Percentiles rank a stretch among this genome's conserved stretches.
phyloP scores from a whole-genome alignment of 1,140 invertebrate species.

The Brevipalpus yothersi region DNA sequence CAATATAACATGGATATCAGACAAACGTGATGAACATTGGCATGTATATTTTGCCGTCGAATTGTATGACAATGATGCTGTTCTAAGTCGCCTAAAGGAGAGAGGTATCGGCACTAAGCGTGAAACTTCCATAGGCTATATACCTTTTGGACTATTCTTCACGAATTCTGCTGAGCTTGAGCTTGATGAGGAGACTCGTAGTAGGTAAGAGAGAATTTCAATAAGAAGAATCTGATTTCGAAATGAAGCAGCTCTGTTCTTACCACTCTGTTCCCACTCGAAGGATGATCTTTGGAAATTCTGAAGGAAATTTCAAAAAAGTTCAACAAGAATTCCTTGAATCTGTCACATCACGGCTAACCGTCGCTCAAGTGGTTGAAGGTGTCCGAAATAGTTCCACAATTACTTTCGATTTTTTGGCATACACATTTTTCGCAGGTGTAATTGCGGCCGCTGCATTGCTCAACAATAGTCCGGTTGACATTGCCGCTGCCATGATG shows the following conservation, averaged over 20 bases:
- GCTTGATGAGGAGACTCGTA: too few relatives aligned
- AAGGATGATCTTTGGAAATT: background rate
- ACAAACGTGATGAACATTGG: slow-evolving; percentile 5
- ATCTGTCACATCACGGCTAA: slow-evolving; percentile 36
- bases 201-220: too few relatives aligned
- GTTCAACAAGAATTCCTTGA: slow-evolving; percentile 18
- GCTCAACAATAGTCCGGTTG: slow-evolving; percentile 49
- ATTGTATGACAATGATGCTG: slow-evolving; percentile 8
- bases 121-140: slow-evolving; percentile 11
- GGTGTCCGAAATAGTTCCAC: slow-evolving; percentile 44
- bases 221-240: background rate
- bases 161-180: too few relatives aligned
- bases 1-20: slow-evolving; percentile 3
- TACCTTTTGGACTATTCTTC: slow-evolving; percentile 6
- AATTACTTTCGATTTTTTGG: slow-evolving; percentile 52
- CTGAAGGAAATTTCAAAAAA: slow-evolving; percentile 5
- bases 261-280: background rate
- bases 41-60: slow-evolving; percentile 11
- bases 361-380: slow-evolving; percentile 51
- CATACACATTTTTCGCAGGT: slow-evolving; percentile 23
- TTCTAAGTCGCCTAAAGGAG: slow-evolving; percentile 7
- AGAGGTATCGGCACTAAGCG: slow-evolving; percentile 10
- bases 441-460: slow-evolving; percentile 40
- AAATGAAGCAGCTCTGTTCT: slow-evolving; percentile 3
- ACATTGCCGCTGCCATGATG: slow-evolving; percentile 61